Conservation (phyloP, 1,140 invertebrate species). For the Anthonomus grandis region DNA sequence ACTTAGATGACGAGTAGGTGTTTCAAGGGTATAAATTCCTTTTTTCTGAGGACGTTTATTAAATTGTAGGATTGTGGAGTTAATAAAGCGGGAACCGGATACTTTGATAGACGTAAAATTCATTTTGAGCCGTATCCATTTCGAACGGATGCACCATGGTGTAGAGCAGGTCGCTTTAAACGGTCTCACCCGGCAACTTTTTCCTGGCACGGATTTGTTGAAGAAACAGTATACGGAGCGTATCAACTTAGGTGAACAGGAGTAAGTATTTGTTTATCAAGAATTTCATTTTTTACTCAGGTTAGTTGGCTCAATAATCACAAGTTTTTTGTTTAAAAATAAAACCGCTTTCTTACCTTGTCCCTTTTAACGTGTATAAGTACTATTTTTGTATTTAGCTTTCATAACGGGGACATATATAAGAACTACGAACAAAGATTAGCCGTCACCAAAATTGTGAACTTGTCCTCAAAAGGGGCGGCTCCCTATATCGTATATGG, state of each 20-base stretch:
- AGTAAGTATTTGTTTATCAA: slow-evolving; percentile 14
- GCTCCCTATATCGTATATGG: slow-evolving; percentile 90
- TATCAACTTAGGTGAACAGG: slow-evolving; percentile 1
- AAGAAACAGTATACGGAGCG: neutral
- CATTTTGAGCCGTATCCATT: slow-evolving; percentile 30
- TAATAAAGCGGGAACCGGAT: slow-evolving; percentile 14
- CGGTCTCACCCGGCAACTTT: slow-evolving; percentile 21
- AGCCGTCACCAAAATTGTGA: slow-evolving; percentile 76
- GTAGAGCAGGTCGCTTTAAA: slow-evolving; percentile 26
- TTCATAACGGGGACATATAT: slow-evolving; percentile 69
- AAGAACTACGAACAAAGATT: slow-evolving; percentile 71
- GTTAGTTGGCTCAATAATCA: too few relatives aligned
- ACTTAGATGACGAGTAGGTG: slow-evolving; percentile 32
- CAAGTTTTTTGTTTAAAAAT: too few relatives aligned
- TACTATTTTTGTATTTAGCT: slow-evolving; percentile 16
- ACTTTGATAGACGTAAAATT: slow-evolving; percentile 36
- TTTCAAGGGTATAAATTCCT: neutral
- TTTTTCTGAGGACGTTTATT: neutral
- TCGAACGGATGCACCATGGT: slow-evolving; percentile 36
- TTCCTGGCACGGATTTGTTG: slow-evolving; percentile 18
- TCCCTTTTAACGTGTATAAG: too few relatives aligned
- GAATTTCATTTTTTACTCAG: neutral
- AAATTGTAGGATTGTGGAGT: slow-evolving; percentile 18
- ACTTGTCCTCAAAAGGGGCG: slow-evolving; percentile 59
- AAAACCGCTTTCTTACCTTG: too few relatives aligned